These are phyloP conservation scores for Oceanodroma leucorhoa DNA, from an alignment of 2,797 vertebrate species.

Conservation along the genomic window DNA sequence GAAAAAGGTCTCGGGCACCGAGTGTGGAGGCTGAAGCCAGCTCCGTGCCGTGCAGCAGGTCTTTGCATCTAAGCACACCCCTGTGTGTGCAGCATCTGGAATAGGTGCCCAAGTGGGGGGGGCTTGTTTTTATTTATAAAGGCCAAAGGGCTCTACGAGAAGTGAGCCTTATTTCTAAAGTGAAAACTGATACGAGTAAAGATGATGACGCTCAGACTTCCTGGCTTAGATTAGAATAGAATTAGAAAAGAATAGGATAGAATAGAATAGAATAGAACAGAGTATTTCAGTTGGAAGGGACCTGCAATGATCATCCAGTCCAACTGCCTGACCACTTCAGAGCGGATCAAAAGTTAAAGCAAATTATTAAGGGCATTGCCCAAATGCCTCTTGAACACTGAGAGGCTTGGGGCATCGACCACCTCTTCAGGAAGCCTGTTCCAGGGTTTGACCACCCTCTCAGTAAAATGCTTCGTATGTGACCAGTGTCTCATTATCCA, in stretches of 20 bases:
- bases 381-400: not conserved
- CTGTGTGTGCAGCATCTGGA: not conserved
- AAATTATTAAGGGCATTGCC: too few species aligned
- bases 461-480: not conserved
- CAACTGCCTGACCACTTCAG: not conserved
- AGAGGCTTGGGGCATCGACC: not conserved
- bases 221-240: not conserved
- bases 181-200: not conserved
- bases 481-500: accelerated
- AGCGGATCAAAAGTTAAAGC: not conserved
- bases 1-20: accelerated
- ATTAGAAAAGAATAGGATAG: not conserved
- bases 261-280: not conserved
- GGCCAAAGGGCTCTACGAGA: not conserved
- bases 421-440: not conserved
- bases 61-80: accelerated
- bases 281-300: not conserved
- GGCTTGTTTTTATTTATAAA: accelerated
- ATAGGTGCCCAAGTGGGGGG: too few species aligned
- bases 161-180: not conserved
- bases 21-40: not conserved
- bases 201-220: not conserved
- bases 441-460: not conserved
- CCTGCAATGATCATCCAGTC: not conserved
- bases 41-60: not conserved